These are phyloP conservation scores for Conchocele bisecta DNA, from an alignment of 2,888 invertebrate genomes.

Conservation along the genomic window DNA sequence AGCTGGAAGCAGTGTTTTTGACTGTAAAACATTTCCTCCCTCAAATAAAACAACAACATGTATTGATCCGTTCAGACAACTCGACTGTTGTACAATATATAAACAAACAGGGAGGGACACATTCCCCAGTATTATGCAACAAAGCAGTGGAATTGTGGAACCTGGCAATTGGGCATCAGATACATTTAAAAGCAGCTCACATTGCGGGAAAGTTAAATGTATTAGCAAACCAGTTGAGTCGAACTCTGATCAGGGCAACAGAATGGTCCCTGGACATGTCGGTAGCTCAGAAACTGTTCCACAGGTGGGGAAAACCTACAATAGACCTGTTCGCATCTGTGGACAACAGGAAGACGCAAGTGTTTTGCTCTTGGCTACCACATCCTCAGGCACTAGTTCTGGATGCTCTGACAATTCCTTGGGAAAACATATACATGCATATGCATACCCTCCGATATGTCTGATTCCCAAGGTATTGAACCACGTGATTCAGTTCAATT, in stretches of 20 bases:
- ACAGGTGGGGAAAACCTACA: not conserved
- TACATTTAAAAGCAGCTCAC: constrained; percentile 22
- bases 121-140: constrained; percentile 22
- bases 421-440: constrained; percentile 43
- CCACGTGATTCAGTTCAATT: not conserved
- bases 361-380: constrained; percentile 39
- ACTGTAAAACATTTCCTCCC: constrained; percentile 16
- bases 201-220: constrained; percentile 12
- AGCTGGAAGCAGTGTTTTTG: constrained; percentile 12
- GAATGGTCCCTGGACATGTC: constrained; percentile 25
- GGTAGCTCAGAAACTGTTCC: constrained; percentile 19
- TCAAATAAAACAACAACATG: constrained; percentile 2
- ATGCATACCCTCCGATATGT: constrained; percentile 43
- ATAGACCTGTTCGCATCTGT: constrained; percentile 41
- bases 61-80: constrained; percentile 31
- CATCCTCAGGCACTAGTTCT: constrained; percentile 23
- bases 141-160: constrained; percentile 6
- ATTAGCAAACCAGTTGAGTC: constrained; percentile 16
- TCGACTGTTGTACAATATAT: constrained; percentile 44
- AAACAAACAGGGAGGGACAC: constrained; percentile 44
- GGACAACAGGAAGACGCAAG: constrained; percentile 16
- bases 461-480: constrained; percentile 46
- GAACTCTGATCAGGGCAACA: constrained; percentile 6
- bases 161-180: not conserved
- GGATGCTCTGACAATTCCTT: constrained; percentile 45